phyloP scores from a whole-genome alignment of 30 jellyfish, hydroid and myxozoan species.

The Cassiopea xamachana region DNA sequence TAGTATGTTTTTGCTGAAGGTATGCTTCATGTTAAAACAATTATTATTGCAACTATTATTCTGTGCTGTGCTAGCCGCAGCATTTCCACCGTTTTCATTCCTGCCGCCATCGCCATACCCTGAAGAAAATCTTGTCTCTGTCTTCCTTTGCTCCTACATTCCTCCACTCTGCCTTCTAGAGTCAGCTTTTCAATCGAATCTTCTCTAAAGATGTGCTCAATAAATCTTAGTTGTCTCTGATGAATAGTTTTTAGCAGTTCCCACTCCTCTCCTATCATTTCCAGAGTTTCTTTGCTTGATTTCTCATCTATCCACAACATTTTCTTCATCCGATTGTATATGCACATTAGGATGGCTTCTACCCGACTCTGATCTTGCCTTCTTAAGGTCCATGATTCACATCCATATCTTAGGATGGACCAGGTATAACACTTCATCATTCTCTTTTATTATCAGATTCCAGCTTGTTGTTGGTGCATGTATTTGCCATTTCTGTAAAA shows the following conservation, averaged over 20 bases:
- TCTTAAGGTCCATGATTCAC: background rate
- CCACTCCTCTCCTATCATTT: background rate
- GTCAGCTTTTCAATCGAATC: background rate
- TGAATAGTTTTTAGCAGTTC: background rate
- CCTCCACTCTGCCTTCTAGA: background rate
- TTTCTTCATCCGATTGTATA: background rate
- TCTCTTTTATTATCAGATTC: background rate
- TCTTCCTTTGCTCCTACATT: background rate
- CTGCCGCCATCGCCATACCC: background rate
- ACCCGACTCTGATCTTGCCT: background rate
- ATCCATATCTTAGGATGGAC: background rate
- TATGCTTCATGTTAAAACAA: no score
- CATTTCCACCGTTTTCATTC: background rate
- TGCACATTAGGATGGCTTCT: background rate
- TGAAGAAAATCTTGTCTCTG: conserved; percentile 6
- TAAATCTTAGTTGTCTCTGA: background rate
- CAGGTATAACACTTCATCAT: background rate
- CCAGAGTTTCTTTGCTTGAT: background rate
- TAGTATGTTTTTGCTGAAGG: no score
- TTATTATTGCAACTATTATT: no score
- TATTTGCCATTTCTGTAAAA: background rate
- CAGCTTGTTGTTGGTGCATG: background rate
- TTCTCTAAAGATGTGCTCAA: background rate
- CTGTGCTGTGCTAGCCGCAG: background rate
- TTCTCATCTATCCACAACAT: background rate